Evolutionary conservation across 1,140 invertebrate species (phyloP).

Genomic region (Atta colombica): DNA sequence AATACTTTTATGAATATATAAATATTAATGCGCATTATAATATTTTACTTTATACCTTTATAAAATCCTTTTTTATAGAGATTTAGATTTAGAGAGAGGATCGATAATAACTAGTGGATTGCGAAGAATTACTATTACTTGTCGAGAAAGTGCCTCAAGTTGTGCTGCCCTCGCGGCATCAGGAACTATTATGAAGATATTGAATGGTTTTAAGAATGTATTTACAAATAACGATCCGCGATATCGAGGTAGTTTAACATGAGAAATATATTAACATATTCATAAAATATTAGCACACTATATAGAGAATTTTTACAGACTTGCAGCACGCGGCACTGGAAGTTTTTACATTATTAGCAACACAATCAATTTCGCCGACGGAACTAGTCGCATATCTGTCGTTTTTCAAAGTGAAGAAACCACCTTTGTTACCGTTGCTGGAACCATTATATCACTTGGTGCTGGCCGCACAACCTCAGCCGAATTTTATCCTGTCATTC

Average conservation of each 20-base stretch:
- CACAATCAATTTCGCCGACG: constrained; percentile 86
- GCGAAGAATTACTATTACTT: constrained; percentile 82
- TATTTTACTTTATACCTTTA: background rate
- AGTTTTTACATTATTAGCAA: constrained; percentile 87
- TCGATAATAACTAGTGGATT: constrained; percentile 81
- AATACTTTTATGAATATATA: background rate
- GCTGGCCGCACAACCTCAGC: constrained; percentile 85
- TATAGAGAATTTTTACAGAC: constrained; percentile 83
- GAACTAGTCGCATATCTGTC: constrained; percentile 88
- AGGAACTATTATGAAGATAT: constrained; percentile 82
- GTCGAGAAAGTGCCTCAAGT: constrained; percentile 85
- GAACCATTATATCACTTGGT: constrained; percentile 87
- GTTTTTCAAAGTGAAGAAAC: constrained; percentile 87
- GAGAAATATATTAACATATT: background rate
- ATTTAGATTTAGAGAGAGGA: constrained; percentile 80
- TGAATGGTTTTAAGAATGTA: constrained; percentile 83
- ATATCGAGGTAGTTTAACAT: constrained; percentile 75
- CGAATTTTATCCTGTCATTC: constrained; percentile 88
- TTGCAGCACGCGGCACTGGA: constrained; percentile 88
- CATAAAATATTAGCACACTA: background rate
- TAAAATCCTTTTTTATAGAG: constrained; percentile 69
- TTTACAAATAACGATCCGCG: constrained; percentile 78
- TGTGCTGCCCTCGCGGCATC: constrained; percentile 83
- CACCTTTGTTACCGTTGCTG: constrained; percentile 87
- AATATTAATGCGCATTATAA: background rate